Base-by-base conservation (phyloP, 2,888 invertebrate species). In the Andrena trimmerana region DNA sequence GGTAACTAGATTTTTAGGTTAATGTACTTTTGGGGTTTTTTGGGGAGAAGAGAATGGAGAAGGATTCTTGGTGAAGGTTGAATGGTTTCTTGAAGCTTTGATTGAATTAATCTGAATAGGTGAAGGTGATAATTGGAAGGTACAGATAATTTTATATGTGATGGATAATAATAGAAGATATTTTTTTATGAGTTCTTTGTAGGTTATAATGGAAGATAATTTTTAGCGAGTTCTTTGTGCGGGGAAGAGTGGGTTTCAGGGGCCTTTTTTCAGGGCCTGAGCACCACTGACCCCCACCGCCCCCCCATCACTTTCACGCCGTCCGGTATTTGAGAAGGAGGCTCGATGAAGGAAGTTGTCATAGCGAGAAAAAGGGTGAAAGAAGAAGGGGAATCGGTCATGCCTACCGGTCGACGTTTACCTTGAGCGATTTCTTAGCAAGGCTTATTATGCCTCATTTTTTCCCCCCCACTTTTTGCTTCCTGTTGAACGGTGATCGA, bases 281-380 rank as follows among this genome's bases (percentile, higher is more conserved):
- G 91, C 89, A 90, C 89, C 91, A 85, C 92, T 92, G 92, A 33
- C 10, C 78, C 78, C 86, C 42, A 16, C 42, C 42, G 16, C 42
- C 42, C 20, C 42, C 42, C 42, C 42, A 42, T 89, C 88, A 91
- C 90, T 91, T 91, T 92, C 90, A 90, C 90, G 73, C 84, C 84
- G 83, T 81, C 69, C 82, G 79, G 76, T 86, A 86, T 88, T 89
- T 89, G 72, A 81, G 81, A 85, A 78, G 84, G 79, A 84, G 80
- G 76, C 78, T 80, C 82, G 87, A 88, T 86, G 85, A 86, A 90
- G 88, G 85, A 86, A 88, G 82, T 81, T 67, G 79, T 81, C 71
- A 70, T 68, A 77, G 75, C 78, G 82, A 68, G 85, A 85, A 86
- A 85, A 88, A 67, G 87, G 80, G 71, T 76, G 85, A 84, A 80